Conservation (phyloP, 1,140 invertebrate species). For the Nasonia vitripennis region DNA sequence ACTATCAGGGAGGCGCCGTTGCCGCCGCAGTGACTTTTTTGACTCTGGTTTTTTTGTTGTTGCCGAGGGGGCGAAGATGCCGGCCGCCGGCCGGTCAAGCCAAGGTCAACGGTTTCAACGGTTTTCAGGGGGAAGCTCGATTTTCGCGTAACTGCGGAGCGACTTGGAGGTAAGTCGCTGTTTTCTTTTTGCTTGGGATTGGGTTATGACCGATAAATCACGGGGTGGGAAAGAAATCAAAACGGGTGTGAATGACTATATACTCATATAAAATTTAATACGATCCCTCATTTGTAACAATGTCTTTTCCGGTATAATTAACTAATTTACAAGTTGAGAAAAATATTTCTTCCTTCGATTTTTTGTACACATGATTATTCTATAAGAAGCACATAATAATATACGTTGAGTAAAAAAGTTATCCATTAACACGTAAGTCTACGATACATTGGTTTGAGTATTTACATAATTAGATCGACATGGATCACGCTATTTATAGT, state of each 20-base stretch:
- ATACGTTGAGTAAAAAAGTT: neutral
- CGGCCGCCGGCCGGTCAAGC: too few relatives aligned
- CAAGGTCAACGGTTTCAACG: too few relatives aligned
- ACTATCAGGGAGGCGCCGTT: neutral
- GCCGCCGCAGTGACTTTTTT: neutral
- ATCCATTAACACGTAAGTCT: neutral
- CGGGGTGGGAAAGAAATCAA: neutral
- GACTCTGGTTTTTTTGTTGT: conserved; percentile 16
- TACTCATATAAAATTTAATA: conserved; percentile 33
- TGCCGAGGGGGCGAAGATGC: neutral
- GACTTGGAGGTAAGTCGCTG: neutral
- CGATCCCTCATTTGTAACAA: neutral
- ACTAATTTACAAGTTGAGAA: conserved; percentile 32
- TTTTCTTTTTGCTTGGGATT: neutral
- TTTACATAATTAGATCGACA: neutral
- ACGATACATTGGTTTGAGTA: neutral
- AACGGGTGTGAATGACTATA: neutral
- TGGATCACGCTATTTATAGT: neutral
- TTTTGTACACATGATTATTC: neutral
- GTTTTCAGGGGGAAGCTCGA: too few relatives aligned
- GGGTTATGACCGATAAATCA: too few relatives aligned
- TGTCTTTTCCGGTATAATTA: neutral
- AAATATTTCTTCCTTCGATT: neutral
- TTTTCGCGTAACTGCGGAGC: too few relatives aligned
- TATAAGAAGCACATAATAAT: neutral